These are phyloP conservation scores for Stramonita haemastoma DNA, from an alignment of 2,888 invertebrate genomes.

Conservation along the genomic window DNA sequence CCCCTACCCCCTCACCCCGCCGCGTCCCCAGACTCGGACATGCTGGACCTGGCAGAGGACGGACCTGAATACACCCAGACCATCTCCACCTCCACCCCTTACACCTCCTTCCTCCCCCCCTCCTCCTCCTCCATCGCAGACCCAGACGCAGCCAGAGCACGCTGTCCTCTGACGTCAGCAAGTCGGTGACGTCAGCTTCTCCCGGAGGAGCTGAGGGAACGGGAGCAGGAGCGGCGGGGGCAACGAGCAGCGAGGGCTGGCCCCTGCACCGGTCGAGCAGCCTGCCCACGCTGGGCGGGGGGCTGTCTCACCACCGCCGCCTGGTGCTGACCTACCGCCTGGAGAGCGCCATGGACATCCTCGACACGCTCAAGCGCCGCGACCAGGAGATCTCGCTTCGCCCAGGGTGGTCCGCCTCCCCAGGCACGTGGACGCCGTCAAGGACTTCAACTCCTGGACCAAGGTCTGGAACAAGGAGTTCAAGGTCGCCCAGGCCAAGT, in stretches of 20 bases:
- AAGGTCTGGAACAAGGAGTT: constrained; percentile 86
- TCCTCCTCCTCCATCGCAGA: neutral
- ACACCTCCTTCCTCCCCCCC: neutral
- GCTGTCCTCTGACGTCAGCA: neutral
- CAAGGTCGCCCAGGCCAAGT: constrained; percentile 25
- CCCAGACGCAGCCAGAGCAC: neutral
- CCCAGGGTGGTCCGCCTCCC: constrained; percentile 54
- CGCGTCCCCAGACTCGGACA: neutral
- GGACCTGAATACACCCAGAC: neutral
- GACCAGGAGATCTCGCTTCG: constrained; percentile 60
- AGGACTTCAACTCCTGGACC: constrained; percentile 94
- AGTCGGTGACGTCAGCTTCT: constrained; percentile 14
- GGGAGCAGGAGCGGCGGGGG: neutral
- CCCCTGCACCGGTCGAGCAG: constrained; percentile 38
- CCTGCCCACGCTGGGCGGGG: constrained; percentile 33
- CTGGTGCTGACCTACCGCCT: constrained; percentile 67
- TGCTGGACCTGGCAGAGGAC: neutral
- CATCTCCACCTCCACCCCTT: neutral
- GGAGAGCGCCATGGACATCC: constrained; percentile 72
- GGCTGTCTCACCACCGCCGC: constrained; percentile 57
- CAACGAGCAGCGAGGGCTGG: neutral
- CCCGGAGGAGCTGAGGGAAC: no score
- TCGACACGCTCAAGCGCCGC: constrained; percentile 64
- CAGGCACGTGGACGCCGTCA: constrained; percentile 77
- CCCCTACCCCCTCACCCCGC: neutral